These are phyloP conservation scores for Pyxicephalus adspersus DNA, from an alignment of 2,113 vertebrate species.

Conservation along the genomic window DNA sequence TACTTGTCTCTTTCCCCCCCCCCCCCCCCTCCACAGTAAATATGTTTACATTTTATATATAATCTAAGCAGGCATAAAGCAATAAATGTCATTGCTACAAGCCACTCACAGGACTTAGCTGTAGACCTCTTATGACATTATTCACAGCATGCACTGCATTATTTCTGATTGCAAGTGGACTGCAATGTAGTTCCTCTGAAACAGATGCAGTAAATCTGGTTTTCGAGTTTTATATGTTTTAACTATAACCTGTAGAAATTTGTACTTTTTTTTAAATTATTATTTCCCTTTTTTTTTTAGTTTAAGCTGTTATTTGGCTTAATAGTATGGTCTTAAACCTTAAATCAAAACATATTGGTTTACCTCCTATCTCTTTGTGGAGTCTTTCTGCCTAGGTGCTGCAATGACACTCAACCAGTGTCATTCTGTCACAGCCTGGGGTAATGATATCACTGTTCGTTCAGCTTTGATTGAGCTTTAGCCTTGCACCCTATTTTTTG, in stretches of 20 bases:
- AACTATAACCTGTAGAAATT: too few species aligned
- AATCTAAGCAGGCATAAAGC: background rate
- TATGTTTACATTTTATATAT: too few species aligned
- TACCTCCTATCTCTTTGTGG: background rate
- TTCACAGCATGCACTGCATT: background rate
- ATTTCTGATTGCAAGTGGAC: background rate
- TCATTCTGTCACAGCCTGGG: background rate
- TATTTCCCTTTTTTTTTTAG: too few species aligned
- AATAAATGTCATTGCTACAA: background rate
- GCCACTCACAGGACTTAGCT: background rate
- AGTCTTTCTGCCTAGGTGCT: slow-evolving; percentile 13
- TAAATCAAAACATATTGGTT: background rate
- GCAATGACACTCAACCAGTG: slow-evolving; percentile 10
- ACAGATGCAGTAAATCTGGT: background rate
- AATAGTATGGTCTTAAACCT: background rate
- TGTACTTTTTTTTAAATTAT: too few species aligned
- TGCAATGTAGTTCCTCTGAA: background rate
- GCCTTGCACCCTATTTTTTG: background rate
- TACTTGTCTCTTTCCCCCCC: too few species aligned
- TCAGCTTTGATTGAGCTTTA: background rate
- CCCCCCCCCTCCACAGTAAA: too few species aligned
- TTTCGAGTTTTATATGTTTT: background rate
- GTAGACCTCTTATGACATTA: background rate
- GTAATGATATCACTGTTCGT: background rate
- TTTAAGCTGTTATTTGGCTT: background rate